Evolutionary conservation across 1,140 invertebrate species (phyloP).

Genomic region (Euura saliciscinereae): DNA sequence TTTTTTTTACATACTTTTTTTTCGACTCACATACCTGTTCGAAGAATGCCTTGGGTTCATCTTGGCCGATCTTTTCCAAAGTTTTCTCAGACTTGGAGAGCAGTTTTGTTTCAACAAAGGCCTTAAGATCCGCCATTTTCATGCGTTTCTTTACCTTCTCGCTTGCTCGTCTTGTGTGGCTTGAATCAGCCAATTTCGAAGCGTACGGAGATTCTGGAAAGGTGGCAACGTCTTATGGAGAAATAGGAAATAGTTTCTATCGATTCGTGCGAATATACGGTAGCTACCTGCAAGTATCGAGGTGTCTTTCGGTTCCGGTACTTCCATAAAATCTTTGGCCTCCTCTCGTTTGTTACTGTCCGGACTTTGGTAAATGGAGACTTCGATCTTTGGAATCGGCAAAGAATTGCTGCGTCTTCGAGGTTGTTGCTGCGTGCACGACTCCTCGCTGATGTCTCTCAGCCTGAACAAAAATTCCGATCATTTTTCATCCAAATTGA

Average conservation of each 20-base stretch:
- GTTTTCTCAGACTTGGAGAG: constrained; percentile 90
- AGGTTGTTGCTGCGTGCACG: constrained; percentile 73
- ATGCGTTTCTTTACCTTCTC: constrained; percentile 84
- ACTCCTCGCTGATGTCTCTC: constrained; percentile 81
- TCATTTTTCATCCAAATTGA: constrained; percentile 12
- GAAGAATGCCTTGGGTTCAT: constrained; percentile 67
- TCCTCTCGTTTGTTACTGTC: constrained; percentile 73
- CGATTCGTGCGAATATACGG: not conserved
- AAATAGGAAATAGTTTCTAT: not conserved
- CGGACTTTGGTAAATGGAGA: constrained; percentile 81
- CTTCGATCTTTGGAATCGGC: constrained; percentile 91
- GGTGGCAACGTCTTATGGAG: constrained; percentile 1
- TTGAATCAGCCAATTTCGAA: constrained; percentile 55
- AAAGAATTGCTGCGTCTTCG: constrained; percentile 88
- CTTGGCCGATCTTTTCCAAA: constrained; percentile 85
- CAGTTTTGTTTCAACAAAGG: constrained; percentile 90
- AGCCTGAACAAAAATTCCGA: constrained; percentile 62
- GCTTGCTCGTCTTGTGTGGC: constrained; percentile 72
- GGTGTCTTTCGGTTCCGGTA: constrained; percentile 71
- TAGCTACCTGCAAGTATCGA: constrained; percentile 59
- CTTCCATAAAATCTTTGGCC: constrained; percentile 77
- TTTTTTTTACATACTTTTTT: constrained; percentile 38
- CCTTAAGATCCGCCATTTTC: constrained; percentile 88
- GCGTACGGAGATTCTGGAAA: constrained; percentile 56
- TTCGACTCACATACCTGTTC: constrained; percentile 58